A percentile compares a stretch with the other conserved stretches of the same genome.
phyloP scores from a whole-genome alignment of 2,113 vertebrate species.

The Nematolebias whitei region DNA sequence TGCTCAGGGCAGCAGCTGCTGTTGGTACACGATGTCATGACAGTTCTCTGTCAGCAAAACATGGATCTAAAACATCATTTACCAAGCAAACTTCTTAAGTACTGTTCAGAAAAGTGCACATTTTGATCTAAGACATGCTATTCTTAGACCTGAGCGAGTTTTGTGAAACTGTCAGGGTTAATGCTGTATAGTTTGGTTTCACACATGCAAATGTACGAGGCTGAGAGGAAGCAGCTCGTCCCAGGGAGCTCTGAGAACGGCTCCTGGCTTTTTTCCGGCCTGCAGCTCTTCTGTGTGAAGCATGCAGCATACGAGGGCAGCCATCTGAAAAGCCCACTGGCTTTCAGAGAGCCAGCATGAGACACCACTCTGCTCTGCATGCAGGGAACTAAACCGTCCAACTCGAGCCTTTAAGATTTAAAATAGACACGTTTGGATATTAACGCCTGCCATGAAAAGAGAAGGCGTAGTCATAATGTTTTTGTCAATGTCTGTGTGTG shows the following conservation, averaged over 20 bases:
- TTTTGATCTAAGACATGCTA: no score
- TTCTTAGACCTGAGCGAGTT: no score
- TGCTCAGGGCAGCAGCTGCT: conserved; percentile 60
- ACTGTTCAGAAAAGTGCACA: neutral
- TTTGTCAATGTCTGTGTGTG: no score
- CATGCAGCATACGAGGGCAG: conserved; percentile 75
- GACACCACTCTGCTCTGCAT: conserved; percentile 33
- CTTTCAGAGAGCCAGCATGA: conserved; percentile 45
- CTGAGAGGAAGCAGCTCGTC: conserved; percentile 53
- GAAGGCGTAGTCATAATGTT: no score
- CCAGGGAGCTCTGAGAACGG: conserved; percentile 53
- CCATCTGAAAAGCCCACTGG: conserved; percentile 61
- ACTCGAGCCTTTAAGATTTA: neutral
- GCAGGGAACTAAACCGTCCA: conserved; percentile 18
- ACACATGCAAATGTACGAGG: conserved; percentile 47
- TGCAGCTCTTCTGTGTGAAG: conserved; percentile 71
- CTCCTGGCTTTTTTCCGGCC: conserved; percentile 61
- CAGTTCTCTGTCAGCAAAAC: conserved; percentile 30
- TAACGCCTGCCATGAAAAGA: no score
- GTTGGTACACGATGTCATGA: conserved; percentile 35
- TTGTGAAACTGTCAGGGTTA: conserved; percentile 29
- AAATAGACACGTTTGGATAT: conserved; percentile 1
- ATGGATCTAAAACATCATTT: conserved; percentile 11
- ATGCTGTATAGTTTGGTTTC: conserved; percentile 44
- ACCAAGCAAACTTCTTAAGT: conserved; percentile 2